Percentiles rank a stretch among this genome's conserved stretches.
These are phyloP conservation scores for Drosophila aldrichi DNA, from an alignment of 2,888 invertebrate species.

Conservation along the genomic window DNA sequence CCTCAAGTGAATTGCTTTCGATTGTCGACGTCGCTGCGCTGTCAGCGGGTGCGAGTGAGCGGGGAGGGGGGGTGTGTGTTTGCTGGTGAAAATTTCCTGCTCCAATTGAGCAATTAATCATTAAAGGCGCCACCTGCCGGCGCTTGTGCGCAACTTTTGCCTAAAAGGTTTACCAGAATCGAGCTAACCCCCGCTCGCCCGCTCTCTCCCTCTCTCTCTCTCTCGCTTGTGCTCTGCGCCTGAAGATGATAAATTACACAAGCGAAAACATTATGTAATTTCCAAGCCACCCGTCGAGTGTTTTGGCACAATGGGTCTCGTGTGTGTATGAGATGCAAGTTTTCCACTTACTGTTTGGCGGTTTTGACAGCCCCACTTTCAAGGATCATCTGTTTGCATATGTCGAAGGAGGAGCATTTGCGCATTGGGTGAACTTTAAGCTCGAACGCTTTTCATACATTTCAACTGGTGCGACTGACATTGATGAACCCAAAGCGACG, in stretches of 20 bases:
- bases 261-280: slow-evolving; percentile 56
- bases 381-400: slow-evolving; percentile 49
- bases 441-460: not conserved
- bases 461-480: not conserved
- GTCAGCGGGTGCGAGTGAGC: slow-evolving; percentile 18
- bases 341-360: slow-evolving; percentile 59
- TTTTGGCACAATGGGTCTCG: not conserved
- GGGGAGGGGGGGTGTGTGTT: not conserved
- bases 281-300: slow-evolving; percentile 9
- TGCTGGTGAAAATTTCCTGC: slow-evolving; percentile 44
- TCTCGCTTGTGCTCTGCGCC: slow-evolving; percentile 36
- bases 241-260: slow-evolving; percentile 75
- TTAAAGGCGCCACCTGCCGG: slow-evolving; percentile 61
- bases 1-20: slow-evolving; percentile 21
- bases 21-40: slow-evolving; percentile 25
- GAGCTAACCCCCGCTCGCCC: not conserved
- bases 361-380: slow-evolving; percentile 41
- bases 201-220: slow-evolving; percentile 24
- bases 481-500: not conserved
- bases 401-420: slow-evolving; percentile 5
- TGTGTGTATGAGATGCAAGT: slow-evolving; percentile 44
- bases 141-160: slow-evolving; percentile 36
- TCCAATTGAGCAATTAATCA: slow-evolving; percentile 76
- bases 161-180: slow-evolving; percentile 60
- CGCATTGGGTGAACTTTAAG: slow-evolving; percentile 1